Conservation (phyloP, 2,888 invertebrate genomes). For the Zaprionus obscuricornis region DNA sequence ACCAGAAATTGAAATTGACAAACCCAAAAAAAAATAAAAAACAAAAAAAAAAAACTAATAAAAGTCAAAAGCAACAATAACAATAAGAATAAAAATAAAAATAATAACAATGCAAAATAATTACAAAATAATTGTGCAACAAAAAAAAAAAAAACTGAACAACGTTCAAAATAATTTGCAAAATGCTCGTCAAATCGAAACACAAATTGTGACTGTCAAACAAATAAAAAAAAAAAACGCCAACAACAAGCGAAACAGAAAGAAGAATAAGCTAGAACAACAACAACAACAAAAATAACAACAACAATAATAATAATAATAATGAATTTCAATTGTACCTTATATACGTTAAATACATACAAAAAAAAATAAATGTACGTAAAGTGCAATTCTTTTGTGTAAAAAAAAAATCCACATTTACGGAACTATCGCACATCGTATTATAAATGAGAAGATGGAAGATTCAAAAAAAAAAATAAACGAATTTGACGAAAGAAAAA, state of each 20-base stretch:
- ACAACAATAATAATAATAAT: conserved; percentile 16
- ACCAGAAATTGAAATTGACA: conserved; percentile 26
- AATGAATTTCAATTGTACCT: conserved; percentile 28
- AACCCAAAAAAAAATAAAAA: conserved; percentile 6
- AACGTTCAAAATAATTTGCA: conserved; percentile 15
- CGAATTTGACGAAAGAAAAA: no score
- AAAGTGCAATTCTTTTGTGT: conserved; percentile 30
- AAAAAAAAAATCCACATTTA: neutral
- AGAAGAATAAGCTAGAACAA: no score
- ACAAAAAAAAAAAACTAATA: conserved; percentile 4
- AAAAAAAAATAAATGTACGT: neutral
- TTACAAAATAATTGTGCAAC: conserved; percentile 53
- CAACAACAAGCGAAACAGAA: no score
- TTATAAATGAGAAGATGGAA: no score
- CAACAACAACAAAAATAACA: no score
- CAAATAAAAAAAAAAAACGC: conserved; percentile 10
- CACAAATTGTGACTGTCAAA: conserved; percentile 6
- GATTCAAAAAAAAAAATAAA: neutral
- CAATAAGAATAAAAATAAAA: conserved; percentile 17
- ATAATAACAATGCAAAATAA: conserved; percentile 34
- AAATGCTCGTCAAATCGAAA: conserved; percentile 41
- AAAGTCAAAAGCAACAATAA: conserved; percentile 19
- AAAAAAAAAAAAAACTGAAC: no score
- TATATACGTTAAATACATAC: neutral
- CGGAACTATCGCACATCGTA: conserved; percentile 5